These are phyloP conservation scores for Paramormyrops kingsleyae DNA, from an alignment of 2,113 vertebrate species.

Conservation along the genomic window DNA sequence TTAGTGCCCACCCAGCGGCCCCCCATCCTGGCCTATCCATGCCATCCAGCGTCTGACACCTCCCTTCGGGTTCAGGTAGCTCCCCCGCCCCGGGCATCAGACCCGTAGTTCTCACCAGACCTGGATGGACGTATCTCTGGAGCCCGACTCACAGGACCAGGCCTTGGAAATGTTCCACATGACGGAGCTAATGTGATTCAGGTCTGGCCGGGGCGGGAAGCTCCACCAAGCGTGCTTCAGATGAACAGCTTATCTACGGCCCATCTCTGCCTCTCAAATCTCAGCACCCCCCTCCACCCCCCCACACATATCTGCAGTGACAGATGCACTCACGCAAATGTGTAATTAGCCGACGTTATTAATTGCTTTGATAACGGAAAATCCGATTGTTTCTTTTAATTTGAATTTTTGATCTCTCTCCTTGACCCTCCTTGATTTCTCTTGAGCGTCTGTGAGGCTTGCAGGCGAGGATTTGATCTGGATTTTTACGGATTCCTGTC, in stretches of 20 bases:
- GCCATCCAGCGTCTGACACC: too few species aligned
- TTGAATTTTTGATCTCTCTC: conserved; percentile 3
- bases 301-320: neutral
- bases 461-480: neutral
- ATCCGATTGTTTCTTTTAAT: conserved; percentile 13
- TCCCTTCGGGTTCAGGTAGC: neutral
- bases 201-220: neutral
- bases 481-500: neutral
- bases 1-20: neutral
- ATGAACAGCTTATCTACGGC: neutral
- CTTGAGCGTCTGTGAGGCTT: neutral
- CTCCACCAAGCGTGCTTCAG: neutral
- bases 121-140: neutral
- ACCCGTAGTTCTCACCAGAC: neutral
- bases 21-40: neutral
- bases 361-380: neutral
- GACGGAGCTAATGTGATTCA: conserved; percentile 13
- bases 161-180: conserved; percentile 17
- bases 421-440: neutral
- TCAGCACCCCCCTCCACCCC: neutral
- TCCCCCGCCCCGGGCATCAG: neutral
- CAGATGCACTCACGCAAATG: neutral
- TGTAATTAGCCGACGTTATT: neutral
- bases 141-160: neutral
- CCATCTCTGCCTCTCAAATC: neutral